Conservation (phyloP, 2,888 invertebrate genomes). For the Mimumesa dahlbomi region DNA sequence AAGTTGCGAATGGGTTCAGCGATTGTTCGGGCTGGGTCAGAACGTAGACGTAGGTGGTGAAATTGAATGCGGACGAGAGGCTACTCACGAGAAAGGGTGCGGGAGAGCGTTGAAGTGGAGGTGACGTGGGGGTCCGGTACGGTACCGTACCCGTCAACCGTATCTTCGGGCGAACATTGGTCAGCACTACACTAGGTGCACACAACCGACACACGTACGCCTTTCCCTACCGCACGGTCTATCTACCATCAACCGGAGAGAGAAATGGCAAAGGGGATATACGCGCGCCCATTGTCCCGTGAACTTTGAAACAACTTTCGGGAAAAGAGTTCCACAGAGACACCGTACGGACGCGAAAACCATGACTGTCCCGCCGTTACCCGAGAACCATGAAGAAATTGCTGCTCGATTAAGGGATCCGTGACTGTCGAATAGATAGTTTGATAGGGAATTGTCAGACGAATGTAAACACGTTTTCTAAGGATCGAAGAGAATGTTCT, state of each 20-base stretch:
- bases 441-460: no score
- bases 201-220: conserved; percentile 60
- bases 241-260: conserved; percentile 62
- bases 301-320: conserved; percentile 78
- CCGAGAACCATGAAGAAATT: conserved; percentile 29
- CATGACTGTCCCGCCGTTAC: conserved; percentile 49
- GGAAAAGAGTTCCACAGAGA: conserved; percentile 67
- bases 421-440: no score
- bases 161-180: conserved; percentile 78
- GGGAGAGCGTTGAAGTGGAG: conserved; percentile 64
- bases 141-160: conserved; percentile 74
- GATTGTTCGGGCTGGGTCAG: conserved; percentile 65
- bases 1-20: conserved; percentile 64
- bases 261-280: conserved; percentile 63
- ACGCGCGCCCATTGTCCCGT: conserved; percentile 76
- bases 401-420: background rate
- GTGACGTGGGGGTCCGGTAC: conserved; percentile 61
- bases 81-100: conserved; percentile 52
- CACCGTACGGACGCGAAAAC: conserved; percentile 45
- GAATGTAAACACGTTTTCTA: no score
- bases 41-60: conserved; percentile 66
- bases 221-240: conserved; percentile 63
- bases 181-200: conserved; percentile 71
- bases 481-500: no score
- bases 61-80: conserved; percentile 70